Evolutionary conservation across 2,888 invertebrate species (phyloP).

Genomic region (Nysson spinosus): DNA sequence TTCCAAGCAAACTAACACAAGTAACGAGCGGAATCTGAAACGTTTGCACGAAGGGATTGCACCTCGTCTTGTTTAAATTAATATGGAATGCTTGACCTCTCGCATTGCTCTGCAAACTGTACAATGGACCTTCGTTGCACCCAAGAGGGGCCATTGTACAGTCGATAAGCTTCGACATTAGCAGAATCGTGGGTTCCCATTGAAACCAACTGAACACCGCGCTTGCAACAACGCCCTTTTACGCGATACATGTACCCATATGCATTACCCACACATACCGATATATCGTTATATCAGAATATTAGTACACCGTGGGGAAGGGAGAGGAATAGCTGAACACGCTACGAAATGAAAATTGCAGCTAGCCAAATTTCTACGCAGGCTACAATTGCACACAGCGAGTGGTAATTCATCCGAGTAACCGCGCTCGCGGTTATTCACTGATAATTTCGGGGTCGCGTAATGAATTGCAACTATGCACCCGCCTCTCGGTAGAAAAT

Average conservation of each 20-base stretch:
- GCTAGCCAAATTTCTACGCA: constrained; percentile 39
- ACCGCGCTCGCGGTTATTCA: background rate
- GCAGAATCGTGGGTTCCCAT: constrained; percentile 29
- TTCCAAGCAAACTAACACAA: background rate
- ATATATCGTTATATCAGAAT: background rate
- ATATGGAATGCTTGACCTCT: constrained; percentile 36
- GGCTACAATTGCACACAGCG: constrained; percentile 7
- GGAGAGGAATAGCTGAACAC: background rate
- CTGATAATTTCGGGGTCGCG: background rate
- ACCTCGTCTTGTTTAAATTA: constrained; percentile 44
- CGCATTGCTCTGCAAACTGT: constrained; percentile 16
- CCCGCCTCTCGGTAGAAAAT: no score
- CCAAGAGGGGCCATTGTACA: constrained; percentile 38
- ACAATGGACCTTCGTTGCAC: constrained; percentile 42
- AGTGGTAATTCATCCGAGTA: constrained; percentile 26
- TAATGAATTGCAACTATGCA: no score
- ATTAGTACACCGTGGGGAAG: background rate
- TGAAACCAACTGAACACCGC: constrained; percentile 20
- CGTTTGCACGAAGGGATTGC: background rate
- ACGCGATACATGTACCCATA: background rate
- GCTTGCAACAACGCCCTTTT: constrained; percentile 19
- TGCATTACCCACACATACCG: constrained; percentile 1
- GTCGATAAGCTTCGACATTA: constrained; percentile 51
- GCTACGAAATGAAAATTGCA: constrained; percentile 48
- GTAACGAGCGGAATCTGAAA: background rate